Percentiles rank a stretch among this genome's conserved stretches.
Conservation (phyloP, 2,888 invertebrate species). For the Sminthurides aquaticus region DNA sequence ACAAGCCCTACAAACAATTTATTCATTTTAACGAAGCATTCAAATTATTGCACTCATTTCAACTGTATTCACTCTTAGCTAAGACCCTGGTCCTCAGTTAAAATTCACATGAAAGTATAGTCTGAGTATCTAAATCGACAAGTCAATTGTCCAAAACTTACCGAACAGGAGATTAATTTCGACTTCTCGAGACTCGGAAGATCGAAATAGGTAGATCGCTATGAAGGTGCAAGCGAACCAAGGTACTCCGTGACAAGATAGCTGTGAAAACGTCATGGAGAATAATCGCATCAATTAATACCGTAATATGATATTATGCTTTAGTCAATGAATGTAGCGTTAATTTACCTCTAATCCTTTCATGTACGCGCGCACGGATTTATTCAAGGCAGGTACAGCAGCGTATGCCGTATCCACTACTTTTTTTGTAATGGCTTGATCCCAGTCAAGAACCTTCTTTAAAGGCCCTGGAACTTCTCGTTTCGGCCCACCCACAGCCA, state of each 20-base stretch:
- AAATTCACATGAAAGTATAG: too few relatives aligned
- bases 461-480: constrained; percentile 44
- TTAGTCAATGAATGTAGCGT: too few relatives aligned
- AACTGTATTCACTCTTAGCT: too few relatives aligned
- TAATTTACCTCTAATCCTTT: constrained; percentile 51
- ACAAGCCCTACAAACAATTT: constrained; percentile 60
- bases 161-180: constrained; percentile 80
- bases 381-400: constrained; percentile 44
- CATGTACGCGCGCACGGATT: constrained; percentile 49
- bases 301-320: too few relatives aligned
- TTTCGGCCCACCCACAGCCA: constrained; percentile 22
- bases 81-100: too few relatives aligned
- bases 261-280: constrained; percentile 54
- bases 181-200: constrained; percentile 63
- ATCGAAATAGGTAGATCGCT: constrained; percentile 68
- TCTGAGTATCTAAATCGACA: too few relatives aligned
- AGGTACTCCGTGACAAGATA: constrained; percentile 80
- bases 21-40: constrained; percentile 5
- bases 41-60: too few relatives aligned
- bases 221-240: constrained; percentile 73
- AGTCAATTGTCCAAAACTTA: constrained; percentile 47
- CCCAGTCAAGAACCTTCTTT: constrained; percentile 46
- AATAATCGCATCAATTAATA: too few relatives aligned
- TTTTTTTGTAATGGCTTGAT: constrained; percentile 47
- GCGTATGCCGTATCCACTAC: constrained; percentile 46